Base-by-base conservation (phyloP, 1,140 invertebrate species). In the Megathymus violae region DNA sequence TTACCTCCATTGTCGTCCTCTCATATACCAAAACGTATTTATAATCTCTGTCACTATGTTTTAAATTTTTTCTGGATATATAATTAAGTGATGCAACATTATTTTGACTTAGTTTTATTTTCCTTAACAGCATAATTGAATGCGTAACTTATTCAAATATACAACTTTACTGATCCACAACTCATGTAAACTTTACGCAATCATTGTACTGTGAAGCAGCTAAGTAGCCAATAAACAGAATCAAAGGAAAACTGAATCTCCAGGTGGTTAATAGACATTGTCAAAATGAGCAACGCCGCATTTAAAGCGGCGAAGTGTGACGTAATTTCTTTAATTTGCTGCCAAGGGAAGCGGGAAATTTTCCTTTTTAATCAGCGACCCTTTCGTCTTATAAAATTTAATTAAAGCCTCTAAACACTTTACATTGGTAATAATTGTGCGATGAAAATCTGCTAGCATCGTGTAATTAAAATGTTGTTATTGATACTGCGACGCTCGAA, bases 401-500 rank as follows among this genome's bases (percentile, higher is more conserved):
- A 86, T 84, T 82, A 81, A 82, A 71, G 65, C 59, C 52, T 63
- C 74, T 76, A 78, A 82, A 81, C 70, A 76, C 74, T 81, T 78
- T 66, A 79, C 80, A 82, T 82, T 74, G 69, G 68, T 71, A 78
- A 82, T 82, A 78, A 82, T 83, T 80, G 78, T 72, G 68, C 67
- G 60, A 67, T 56, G 69, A 78, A 71, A 71, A 74, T 74, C 69
- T 69, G 66, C 65, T 80, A 67, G 69, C 67, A 62, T 58, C 68
- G 73, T 76, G 65, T 76, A 78, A 76, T 71, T 67, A 67, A 68
- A 70, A 54, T 43, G 46, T 64, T 68, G 46, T 40, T 69, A 64
- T 62, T 54, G 14, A 47, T 62, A 34, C 47, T 11, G 1, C 34
- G 7, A 31, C 27, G 1, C n/a, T 36, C n/a, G 4, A 11, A 36